Conservation (phyloP, 1,140 invertebrate genomes). For the Euura lappo region DNA sequence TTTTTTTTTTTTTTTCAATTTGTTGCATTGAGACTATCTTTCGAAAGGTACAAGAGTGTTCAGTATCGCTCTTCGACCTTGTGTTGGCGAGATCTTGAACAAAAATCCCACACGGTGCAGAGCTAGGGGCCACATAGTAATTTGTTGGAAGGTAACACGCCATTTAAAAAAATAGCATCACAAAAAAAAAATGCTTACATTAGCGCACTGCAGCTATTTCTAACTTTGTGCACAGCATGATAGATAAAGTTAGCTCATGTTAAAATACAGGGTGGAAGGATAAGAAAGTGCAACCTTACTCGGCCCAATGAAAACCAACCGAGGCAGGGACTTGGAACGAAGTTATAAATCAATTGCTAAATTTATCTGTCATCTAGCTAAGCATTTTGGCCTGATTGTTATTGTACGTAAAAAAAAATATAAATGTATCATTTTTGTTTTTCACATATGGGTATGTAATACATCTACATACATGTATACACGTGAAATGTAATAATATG, state of each 20-base stretch:
- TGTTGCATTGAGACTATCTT: no score
- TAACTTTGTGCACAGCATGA: constrained; percentile 32
- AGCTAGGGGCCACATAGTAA: constrained; percentile 35
- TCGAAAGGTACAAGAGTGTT: no score
- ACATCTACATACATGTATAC: not conserved
- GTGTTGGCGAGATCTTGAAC: constrained; percentile 26
- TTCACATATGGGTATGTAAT: not conserved
- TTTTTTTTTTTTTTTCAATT: no score
- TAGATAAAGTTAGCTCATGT: not conserved
- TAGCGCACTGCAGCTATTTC: constrained; percentile 56
- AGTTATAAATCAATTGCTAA: not conserved
- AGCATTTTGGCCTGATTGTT: constrained; percentile 40
- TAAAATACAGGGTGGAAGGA: no score
- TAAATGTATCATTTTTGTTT: not conserved
- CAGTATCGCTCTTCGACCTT: not conserved
- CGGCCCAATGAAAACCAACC: no score
- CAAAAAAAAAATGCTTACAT: constrained; percentile 34
- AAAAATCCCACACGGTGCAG: constrained; percentile 37
- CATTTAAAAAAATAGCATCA: constrained; percentile 32
- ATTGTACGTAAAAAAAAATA: constrained; percentile 10
- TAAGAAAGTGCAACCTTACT: no score
- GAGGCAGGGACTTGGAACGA: no score
- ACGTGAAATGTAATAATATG: not conserved
- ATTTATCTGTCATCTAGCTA: constrained; percentile 31
- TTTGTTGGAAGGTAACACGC: constrained; percentile 37